Evolutionary conservation across 1,140 invertebrate genomes (phyloP), one percentile per base, ranked within the genome.

Genomic region (Tenebrio molitor): DNA sequence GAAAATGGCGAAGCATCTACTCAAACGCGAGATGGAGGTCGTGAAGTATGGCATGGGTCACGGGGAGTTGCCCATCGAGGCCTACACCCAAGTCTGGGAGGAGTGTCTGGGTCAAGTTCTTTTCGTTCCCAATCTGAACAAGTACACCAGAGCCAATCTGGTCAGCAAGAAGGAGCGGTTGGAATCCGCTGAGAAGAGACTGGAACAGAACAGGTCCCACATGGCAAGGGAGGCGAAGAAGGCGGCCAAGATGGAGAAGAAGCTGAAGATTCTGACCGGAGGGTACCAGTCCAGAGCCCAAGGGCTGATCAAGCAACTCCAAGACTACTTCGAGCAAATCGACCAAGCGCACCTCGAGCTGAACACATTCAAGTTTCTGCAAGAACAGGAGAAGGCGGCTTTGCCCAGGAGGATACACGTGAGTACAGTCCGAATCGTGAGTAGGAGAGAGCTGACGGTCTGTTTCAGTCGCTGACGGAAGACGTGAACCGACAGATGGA

Each of bases 211-310:
- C 85, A 87, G 96, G 77, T 89, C 88, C 63, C 95, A 97, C 80
- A 99, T 99, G 97, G 93, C 93, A 6, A 92, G 91, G 72, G 96
- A 98, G 85, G 97, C 97, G 0, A 99, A 98, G 85, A 90, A 92
- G 70, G 98, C 97, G 50, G 95, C 94, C 0, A 99, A 99, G 86
- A 92, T 98, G 86, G 98, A 99, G 83, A 99, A 99, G 82, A 99
- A 98, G 85, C 85, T 99, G 0, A 94, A 97, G 85, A 93, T 99
- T 62, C 86, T 99, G 0, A 94, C 97, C 10, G 97, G 92, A 21
- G 95, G 95, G 10, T 97, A 97, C 86, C 92, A 95, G 86, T 91
- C 91, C 0, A 86, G 93, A 64, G 91, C 94, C 1, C 95, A 97
- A 80, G 91, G 91, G 5, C 84, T 98, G n/a, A 89, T 94, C 0